These are phyloP conservation scores for Leptodirus hochenwartii DNA, from an alignment of 2,888 invertebrate species.

Conservation along the genomic window DNA sequence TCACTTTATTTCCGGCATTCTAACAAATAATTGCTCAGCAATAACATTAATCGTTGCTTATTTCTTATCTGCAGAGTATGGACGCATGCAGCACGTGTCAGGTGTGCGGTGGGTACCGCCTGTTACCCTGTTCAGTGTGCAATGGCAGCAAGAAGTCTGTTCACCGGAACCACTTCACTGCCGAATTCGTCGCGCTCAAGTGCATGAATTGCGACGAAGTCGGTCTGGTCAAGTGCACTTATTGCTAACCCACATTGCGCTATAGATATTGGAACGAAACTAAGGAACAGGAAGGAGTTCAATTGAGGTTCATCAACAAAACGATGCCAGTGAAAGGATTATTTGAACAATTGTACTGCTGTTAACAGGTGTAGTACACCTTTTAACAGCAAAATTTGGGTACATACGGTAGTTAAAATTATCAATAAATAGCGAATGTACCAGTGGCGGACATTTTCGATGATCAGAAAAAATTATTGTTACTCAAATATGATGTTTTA, in stretches of 20 bases:
- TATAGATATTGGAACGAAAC: too few species aligned
- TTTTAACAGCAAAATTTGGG: too few species aligned
- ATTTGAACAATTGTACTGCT: not conserved
- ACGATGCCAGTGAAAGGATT: not conserved
- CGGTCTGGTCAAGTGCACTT: slow-evolving; percentile 75
- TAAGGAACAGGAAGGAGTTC: too few species aligned
- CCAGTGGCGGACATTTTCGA: too few species aligned
- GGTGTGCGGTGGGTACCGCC: slow-evolving; percentile 80
- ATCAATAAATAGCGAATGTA: too few species aligned
- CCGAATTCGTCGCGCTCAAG: slow-evolving; percentile 82
- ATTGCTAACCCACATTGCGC: too few species aligned
- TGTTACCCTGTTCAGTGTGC: slow-evolving; percentile 79
- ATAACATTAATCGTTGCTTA: not conserved
- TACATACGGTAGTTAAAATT: too few species aligned
- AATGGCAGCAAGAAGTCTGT: slow-evolving; percentile 94
- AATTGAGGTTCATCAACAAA: too few species aligned
- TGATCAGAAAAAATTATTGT: too few species aligned
- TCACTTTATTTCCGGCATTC: slow-evolving; percentile 1
- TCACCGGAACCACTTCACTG: slow-evolving; percentile 84
- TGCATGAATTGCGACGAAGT: slow-evolving; percentile 94
- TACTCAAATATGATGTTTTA: too few species aligned
- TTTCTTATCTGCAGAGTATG: slow-evolving; percentile 45
- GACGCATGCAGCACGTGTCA: slow-evolving; percentile 68
- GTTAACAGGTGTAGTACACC: too few species aligned
- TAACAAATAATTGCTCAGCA: not conserved